phyloP scores from a whole-genome alignment of 1,140 invertebrate genomes.

The Heterodera schachtii region DNA sequence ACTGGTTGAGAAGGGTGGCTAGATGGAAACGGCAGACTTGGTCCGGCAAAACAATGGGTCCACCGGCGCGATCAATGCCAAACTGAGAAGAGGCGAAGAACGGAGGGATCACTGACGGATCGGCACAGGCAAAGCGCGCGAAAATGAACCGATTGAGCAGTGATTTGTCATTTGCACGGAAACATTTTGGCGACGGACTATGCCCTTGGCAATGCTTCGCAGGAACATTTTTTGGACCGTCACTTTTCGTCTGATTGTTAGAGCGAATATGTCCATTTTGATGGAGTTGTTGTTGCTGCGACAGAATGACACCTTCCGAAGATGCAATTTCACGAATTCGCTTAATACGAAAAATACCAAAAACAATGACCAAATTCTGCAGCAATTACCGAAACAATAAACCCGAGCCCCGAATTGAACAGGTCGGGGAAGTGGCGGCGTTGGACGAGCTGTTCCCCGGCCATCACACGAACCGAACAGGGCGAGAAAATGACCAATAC shows the following conservation, averaged over 20 bases:
- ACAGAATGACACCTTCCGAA: slow-evolving; percentile 31
- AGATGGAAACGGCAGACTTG: background rate
- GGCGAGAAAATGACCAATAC: slow-evolving; percentile 52
- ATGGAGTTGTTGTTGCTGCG: slow-evolving; percentile 6
- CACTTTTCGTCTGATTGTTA: background rate
- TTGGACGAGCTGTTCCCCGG: slow-evolving; percentile 39
- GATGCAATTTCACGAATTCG: slow-evolving; percentile 19
- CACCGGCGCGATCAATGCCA: slow-evolving; percentile 16
- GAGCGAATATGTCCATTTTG: slow-evolving; percentile 11
- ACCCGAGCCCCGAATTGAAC: slow-evolving; percentile 49
- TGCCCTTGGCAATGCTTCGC: background rate
- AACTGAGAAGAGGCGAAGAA: slow-evolving; percentile 44
- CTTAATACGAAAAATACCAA: slow-evolving; percentile 26
- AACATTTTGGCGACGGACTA: background rate
- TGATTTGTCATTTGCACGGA: too few relatives aligned
- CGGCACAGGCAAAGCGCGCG: slow-evolving; percentile 42
- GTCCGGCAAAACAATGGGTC: slow-evolving; percentile 35
- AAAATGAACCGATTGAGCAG: slow-evolving; percentile 44
- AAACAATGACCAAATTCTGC: slow-evolving; percentile 1
- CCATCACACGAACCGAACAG: slow-evolving; percentile 31
- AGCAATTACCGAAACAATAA: slow-evolving; percentile 40
- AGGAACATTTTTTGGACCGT: background rate
- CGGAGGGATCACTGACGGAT: slow-evolving; percentile 35
- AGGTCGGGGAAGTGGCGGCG: slow-evolving; percentile 55
- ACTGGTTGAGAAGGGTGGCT: background rate